Evolutionary conservation across 1,140 invertebrate genomes (phyloP).

Genomic region (Leptestheria dahalacensis): DNA sequence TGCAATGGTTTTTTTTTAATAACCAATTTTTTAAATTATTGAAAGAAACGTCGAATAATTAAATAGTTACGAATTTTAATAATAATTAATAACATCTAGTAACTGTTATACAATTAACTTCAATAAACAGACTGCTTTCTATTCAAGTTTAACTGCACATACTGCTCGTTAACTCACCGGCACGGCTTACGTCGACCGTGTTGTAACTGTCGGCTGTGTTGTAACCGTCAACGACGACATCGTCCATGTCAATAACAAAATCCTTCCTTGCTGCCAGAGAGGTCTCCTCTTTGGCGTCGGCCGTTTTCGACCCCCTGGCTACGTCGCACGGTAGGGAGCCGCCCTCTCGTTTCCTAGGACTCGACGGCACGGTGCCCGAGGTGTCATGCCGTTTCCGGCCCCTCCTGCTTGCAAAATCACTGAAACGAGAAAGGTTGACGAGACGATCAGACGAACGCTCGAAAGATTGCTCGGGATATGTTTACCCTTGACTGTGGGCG

Average conservation of each 20-base stretch:
- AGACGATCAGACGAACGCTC: not conserved
- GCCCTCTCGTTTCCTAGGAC: constrained; percentile 7
- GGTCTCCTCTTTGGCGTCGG: not conserved
- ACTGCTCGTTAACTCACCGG: no score
- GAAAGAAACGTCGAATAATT: no score
- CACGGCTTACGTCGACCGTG: no score
- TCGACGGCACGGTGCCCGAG: not conserved
- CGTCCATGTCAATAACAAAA: constrained; percentile 4
- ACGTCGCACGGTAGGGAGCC: constrained; percentile 10
- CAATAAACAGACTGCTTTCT: no score
- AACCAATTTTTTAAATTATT: no score
- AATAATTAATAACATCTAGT: no score
- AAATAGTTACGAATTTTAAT: no score
- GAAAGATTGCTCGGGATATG: not conserved
- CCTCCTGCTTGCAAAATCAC: not conserved
- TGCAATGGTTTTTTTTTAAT: no score
- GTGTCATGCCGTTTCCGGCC: constrained; percentile 6
- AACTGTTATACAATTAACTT: no score
- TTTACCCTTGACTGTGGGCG: constrained; percentile 1
- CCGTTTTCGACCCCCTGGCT: not conserved
- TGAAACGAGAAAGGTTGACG: not conserved
- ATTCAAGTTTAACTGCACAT: no score
- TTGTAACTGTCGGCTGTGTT: no score
- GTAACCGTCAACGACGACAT: not conserved
- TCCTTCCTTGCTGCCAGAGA: not conserved